Evolutionary conservation across 2,113 vertebrate genomes (phyloP).

Genomic region (Smithornis capensis): DNA sequence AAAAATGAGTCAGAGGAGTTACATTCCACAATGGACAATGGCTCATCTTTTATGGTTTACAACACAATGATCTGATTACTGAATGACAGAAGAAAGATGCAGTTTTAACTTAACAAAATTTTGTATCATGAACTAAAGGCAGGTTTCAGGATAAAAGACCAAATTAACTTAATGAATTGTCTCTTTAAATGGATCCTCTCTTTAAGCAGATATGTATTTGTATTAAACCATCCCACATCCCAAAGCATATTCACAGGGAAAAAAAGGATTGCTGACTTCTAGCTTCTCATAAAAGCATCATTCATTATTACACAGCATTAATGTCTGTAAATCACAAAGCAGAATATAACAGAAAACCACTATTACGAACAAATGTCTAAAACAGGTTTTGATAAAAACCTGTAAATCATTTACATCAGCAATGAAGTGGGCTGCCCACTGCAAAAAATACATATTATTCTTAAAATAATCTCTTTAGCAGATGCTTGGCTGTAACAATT

Average conservation of each 20-base stretch:
- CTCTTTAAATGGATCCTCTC: constrained; percentile 23
- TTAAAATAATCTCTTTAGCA: constrained; percentile 55
- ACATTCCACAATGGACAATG: constrained; percentile 56
- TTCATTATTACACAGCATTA: constrained; percentile 22
- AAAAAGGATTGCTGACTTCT: background rate
- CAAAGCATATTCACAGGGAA: constrained; percentile 44
- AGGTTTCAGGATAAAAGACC: constrained; percentile 27
- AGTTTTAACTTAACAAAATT: constrained; percentile 57
- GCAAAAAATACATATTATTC: constrained; percentile 58
- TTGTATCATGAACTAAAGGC: background rate
- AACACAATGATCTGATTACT: constrained; percentile 60
- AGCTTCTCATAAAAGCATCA: constrained; percentile 19
- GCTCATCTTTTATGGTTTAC: constrained; percentile 51
- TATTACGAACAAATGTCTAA: constrained; percentile 8
- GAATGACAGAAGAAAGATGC: constrained; percentile 74
- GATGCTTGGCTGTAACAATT: constrained; percentile 33
- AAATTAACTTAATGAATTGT: constrained; percentile 17
- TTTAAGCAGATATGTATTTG: constrained; percentile 2
- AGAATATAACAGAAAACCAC: constrained; percentile 13
- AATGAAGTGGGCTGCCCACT: constrained; percentile 54
- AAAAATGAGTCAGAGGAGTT: constrained; percentile 26
- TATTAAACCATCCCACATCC: constrained; percentile 28
- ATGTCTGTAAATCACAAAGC: constrained; percentile 20
- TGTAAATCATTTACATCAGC: constrained; percentile 67
- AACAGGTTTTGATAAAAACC: constrained; percentile 65